Evolutionary conservation across 2,797 vertebrate genomes (phyloP).

Genomic region (Oreonectes daqikongensis): DNA sequence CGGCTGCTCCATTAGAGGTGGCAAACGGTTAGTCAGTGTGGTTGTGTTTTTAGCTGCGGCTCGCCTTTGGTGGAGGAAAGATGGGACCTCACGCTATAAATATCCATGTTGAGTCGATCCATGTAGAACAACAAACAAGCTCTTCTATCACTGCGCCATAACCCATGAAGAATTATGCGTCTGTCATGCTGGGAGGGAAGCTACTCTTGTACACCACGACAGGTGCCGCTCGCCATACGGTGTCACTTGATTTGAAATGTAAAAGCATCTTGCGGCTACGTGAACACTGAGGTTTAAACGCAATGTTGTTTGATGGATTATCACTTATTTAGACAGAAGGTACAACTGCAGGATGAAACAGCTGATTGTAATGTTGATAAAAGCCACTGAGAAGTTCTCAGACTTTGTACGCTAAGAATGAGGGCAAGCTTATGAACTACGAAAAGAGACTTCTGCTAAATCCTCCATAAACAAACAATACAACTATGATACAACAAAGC

Average conservation of each 20-base stretch:
- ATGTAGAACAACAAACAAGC: slow-evolving; percentile 84
- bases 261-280: slow-evolving; percentile 52
- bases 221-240: slow-evolving; percentile 69
- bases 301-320: slow-evolving; percentile 67
- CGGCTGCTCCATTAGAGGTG: slow-evolving; percentile 42
- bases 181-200: slow-evolving; percentile 57
- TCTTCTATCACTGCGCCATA: slow-evolving; percentile 80
- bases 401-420: slow-evolving; percentile 36
- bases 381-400: slow-evolving; percentile 26
- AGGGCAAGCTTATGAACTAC: slow-evolving; percentile 32
- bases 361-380: slow-evolving; percentile 34
- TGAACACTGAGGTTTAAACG: slow-evolving; percentile 62
- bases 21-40: slow-evolving; percentile 31
- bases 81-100: slow-evolving; percentile 67
- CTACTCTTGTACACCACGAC: slow-evolving; percentile 65
- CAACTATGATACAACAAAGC: neutral
- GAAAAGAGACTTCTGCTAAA: slow-evolving; percentile 27
- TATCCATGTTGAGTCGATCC: slow-evolving; percentile 72
- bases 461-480: slow-evolving; percentile 30
- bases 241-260: slow-evolving; percentile 70
- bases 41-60: slow-evolving; percentile 49
- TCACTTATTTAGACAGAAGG: slow-evolving; percentile 50
- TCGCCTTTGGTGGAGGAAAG: slow-evolving; percentile 47
- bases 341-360: slow-evolving; percentile 20
- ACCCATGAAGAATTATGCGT: slow-evolving; percentile 77